Percentiles rank a stretch among this genome's conserved stretches.
Evolutionary conservation across 2,888 invertebrate species (phyloP).

Genomic region (Caradrina clavipalpis): DNA sequence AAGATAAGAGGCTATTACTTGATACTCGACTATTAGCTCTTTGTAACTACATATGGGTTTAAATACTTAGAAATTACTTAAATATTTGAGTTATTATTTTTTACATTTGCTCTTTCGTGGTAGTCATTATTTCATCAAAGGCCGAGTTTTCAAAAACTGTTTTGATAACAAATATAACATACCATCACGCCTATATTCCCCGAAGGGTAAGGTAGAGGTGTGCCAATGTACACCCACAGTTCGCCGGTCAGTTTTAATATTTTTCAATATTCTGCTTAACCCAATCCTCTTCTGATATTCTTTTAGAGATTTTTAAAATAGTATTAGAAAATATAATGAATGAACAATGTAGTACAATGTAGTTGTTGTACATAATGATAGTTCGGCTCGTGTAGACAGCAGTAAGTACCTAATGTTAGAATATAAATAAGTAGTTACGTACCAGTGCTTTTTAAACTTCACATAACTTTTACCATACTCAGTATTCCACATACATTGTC

Average conservation of each 20-base stretch:
- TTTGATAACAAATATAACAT: too few species aligned
- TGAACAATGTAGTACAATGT: too few species aligned
- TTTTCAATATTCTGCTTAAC: background rate
- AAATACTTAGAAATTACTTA: background rate
- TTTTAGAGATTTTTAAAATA: background rate
- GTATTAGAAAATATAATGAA: background rate
- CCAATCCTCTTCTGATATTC: background rate
- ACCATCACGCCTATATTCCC: too few species aligned
- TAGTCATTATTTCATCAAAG: background rate
- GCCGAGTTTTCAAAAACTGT: background rate
- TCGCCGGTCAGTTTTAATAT: too few species aligned
- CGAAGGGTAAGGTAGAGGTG: too few species aligned
- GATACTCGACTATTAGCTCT: slow-evolving; percentile 11
- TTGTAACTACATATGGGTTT: slow-evolving; percentile 13
- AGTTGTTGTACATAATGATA: background rate
- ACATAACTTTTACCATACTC: too few species aligned
- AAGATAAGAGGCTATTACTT: slow-evolving; percentile 18
- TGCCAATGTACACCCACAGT: too few species aligned
- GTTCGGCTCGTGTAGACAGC: background rate
- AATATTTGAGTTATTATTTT: background rate
- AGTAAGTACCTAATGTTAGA: background rate
- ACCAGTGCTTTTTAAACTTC: background rate
- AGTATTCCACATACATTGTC: background rate
- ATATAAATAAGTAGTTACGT: background rate
- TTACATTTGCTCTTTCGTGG: background rate